These are phyloP conservation scores for Dromiciops gliroides DNA, from an alignment of 2,113 vertebrate species.

Conservation along the genomic window DNA sequence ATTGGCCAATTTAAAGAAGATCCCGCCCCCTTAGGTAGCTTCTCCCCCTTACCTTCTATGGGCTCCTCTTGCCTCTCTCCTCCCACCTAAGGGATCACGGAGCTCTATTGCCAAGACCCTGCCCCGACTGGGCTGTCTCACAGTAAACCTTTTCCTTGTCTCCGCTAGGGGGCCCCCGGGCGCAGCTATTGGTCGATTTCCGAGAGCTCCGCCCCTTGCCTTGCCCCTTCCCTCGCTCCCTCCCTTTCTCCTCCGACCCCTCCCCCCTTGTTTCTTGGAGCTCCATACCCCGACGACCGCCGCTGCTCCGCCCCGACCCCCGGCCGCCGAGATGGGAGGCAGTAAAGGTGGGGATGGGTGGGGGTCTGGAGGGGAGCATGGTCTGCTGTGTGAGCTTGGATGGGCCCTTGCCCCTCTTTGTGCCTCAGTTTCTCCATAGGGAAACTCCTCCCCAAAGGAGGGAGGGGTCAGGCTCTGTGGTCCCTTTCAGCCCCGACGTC, in stretches of 20 bases:
- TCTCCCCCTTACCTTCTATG: constrained; percentile 20
- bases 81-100: background rate
- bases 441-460: background rate
- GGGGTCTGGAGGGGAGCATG: background rate
- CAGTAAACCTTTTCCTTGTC: background rate
- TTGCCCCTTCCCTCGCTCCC: background rate
- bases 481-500: background rate
- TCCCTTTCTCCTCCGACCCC: background rate
- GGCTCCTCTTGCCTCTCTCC: background rate
- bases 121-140: background rate
- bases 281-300: constrained; percentile 58
- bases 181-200: constrained; percentile 67
- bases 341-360: constrained; percentile 58
- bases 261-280: constrained; percentile 32
- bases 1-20: constrained; percentile 60
- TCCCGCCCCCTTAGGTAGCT: constrained; percentile 28
- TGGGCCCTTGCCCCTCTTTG: background rate
- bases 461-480: background rate
- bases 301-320: constrained; percentile 39
- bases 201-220: constrained; percentile 40
- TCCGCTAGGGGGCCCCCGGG: constrained; percentile 37
- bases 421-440: background rate
- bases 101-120: background rate
- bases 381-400: background rate
- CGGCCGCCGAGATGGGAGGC: constrained; percentile 60